These are phyloP conservation scores for Lithosia quadra DNA, from an alignment of 2,888 invertebrate species.

Conservation along the genomic window DNA sequence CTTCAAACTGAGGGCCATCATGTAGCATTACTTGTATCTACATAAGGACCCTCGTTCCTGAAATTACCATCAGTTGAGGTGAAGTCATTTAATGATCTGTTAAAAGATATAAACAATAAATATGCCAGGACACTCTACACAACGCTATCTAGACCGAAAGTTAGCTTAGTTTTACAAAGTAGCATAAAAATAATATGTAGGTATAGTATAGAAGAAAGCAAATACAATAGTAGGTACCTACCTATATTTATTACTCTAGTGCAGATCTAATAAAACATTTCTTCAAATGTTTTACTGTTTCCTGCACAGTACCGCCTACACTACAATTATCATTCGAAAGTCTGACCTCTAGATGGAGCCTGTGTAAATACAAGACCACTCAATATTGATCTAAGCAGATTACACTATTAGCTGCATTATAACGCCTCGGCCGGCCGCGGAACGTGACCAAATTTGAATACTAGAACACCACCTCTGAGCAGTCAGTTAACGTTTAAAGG, in stretches of 20 bases:
- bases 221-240: no score
- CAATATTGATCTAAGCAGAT: slow-evolving; percentile 17
- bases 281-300: neutral
- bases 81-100: no score
- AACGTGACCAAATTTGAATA: slow-evolving; percentile 57
- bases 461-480: slow-evolving; percentile 38
- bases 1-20: no score
- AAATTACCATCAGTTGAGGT: no score
- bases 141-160: no score
- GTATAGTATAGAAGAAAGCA: no score
- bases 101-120: no score
- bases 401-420: slow-evolving; percentile 45
- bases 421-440: slow-evolving; percentile 41
- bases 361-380: slow-evolving; percentile 17
- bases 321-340: slow-evolving; percentile 12
- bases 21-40: no score
- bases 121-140: no score
- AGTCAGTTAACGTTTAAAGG: slow-evolving; percentile 8
- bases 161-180: no score
- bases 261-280: neutral
- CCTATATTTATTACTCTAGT: neutral
- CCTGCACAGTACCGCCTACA: neutral
- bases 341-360: slow-evolving; percentile 8
- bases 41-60: no score
- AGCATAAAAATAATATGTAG: no score